A percentile compares a stretch with the other conserved stretches of the same genome.
These are phyloP conservation scores for Colaptes auratus DNA, from an alignment of 2,113 vertebrate genomes.

Conservation along the genomic window DNA sequence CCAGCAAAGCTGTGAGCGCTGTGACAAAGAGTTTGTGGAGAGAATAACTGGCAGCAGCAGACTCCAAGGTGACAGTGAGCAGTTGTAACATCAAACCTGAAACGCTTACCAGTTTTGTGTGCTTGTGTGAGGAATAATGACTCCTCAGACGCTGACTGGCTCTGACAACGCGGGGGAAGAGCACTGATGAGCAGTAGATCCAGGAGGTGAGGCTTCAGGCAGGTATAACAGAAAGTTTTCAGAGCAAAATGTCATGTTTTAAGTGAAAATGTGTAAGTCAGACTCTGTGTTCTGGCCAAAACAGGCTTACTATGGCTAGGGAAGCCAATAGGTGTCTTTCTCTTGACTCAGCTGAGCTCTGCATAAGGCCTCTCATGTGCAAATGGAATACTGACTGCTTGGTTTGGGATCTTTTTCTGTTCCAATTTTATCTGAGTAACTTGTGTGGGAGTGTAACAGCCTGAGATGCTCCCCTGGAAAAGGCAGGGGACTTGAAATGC, in stretches of 20 bases:
- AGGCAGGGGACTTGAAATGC: conserved; percentile 26
- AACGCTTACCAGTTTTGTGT: conserved; percentile 35
- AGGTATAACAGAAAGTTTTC: background rate
- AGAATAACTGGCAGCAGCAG: conserved; percentile 48
- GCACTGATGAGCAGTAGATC: background rate
- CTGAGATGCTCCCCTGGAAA: conserved; percentile 32
- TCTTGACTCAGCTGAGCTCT: background rate
- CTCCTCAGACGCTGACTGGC: background rate
- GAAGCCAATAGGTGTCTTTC: background rate
- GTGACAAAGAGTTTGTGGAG: conserved; percentile 48
- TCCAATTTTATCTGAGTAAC: conserved; percentile 11
- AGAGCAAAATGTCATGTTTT: background rate
- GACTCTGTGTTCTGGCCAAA: background rate
- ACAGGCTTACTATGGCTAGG: background rate
- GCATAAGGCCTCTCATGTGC: background rate
- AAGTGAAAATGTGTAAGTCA: background rate
- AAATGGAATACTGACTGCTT: background rate
- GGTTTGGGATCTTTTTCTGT: background rate
- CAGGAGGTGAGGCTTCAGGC: background rate
- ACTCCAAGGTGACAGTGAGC: conserved; percentile 49
- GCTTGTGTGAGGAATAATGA: conserved; percentile 37
- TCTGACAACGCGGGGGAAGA: conserved; percentile 9
- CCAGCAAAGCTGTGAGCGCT: background rate
- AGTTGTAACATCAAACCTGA: conserved; percentile 60
- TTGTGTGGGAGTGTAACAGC: background rate